Evolutionary conservation across 2,113 vertebrate species (phyloP), one percentile per base, ranked within the genome.

Genomic region (Carassius auratus): DNA sequence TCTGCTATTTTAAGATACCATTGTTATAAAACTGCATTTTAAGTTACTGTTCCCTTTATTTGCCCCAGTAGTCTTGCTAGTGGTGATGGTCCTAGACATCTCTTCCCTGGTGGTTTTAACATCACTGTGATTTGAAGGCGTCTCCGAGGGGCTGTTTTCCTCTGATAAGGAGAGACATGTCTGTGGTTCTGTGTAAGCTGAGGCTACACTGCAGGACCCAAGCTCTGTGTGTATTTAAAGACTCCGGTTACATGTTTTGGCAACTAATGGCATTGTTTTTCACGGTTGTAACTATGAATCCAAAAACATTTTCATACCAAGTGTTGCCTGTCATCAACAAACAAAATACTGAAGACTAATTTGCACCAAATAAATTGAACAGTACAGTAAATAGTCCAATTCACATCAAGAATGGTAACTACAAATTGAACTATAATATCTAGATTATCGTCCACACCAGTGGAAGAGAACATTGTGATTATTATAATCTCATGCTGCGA

Each of bases 101-200:
- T 81, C 23, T 52, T 45, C n/a, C 78, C 78, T 30, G 78, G 59
- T 80, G 84, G 84, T 68, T 76, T 77, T 12, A 78, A 68, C 75
- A 55, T 83, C 50, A 38, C 26, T 6, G 64, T 78, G 45, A 78
- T 74, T 85, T 80, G 76, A 59, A 74, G 76, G 76, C 52, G 36
- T 55, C 30, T 85, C 50, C 12, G 50, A 73, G 79, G 79, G 79
- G 76, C 84, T 85, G 84, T 4, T 62, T 42, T 26, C 50, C 66
- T 30, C 45, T 61, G 84, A 85, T 85, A 85, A 85, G 76, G 76
- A 50, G 42, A 79, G 48, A 85, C 36, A 59, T 71, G 84, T 69
- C 79, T 81, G 61, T 23, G 17, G 61, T 69, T 50, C 64, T 33
- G 75, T 2, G 23, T 55, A 64, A 73, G 42, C 82, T 12, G 2